A percentile compares a stretch with the other conserved stretches of the same genome.
These are phyloP conservation scores for Andrena chrysosceles DNA, from an alignment of 2,888 invertebrate species.

Conservation along the genomic window DNA sequence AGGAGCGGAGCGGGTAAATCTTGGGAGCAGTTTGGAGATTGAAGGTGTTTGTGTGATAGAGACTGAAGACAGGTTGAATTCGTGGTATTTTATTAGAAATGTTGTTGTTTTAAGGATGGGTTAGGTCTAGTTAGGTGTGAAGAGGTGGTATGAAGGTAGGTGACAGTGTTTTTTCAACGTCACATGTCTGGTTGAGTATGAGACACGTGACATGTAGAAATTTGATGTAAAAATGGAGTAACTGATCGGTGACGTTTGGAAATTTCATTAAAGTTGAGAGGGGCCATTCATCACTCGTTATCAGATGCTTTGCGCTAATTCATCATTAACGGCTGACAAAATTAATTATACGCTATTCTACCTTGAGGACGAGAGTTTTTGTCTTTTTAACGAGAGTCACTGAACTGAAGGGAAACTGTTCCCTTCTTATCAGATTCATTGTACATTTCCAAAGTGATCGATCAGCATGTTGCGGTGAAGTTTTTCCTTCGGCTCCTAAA, in stretches of 20 bases:
- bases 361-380: neutral
- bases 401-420: conserved; percentile 16
- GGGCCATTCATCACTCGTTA: conserved; percentile 48
- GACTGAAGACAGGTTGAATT: no score
- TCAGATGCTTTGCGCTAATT: conserved; percentile 47
- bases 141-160: no score
- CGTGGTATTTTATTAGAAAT: no score
- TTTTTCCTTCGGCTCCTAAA: conserved; percentile 27
- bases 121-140: no score
- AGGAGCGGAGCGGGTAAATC: no score
- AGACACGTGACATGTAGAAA: no score
- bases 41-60: no score
- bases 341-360: conserved; percentile 41
- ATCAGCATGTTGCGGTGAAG: conserved; percentile 23
- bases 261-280: conserved; percentile 16
- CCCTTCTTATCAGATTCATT: conserved; percentile 44
- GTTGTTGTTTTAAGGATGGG: no score
- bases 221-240: conserved; percentile 1
- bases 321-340: conserved; percentile 53
- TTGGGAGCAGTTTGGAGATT: no score
- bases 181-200: neutral
- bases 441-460: conserved; percentile 51
- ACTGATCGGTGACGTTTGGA: conserved; percentile 35
- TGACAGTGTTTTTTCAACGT: no score
- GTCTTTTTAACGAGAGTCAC: conserved; percentile 3